Evolutionary conservation across 1,140 invertebrate species (phyloP), one percentile per base, ranked within the genome.

Genomic region (Adoxophyes honmai): DNA sequence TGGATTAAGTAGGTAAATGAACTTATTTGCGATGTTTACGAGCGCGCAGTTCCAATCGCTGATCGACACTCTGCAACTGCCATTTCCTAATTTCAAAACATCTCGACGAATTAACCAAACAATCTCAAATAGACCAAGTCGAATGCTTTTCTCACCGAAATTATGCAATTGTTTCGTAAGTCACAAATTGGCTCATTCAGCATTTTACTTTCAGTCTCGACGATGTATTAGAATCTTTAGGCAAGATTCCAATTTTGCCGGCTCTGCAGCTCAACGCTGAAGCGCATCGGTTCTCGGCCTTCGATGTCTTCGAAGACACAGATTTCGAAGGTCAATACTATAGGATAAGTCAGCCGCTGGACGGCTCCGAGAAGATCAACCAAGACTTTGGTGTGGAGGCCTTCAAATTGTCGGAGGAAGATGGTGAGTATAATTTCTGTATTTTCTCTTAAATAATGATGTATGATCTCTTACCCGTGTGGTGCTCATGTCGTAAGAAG

Each of bases 241-340:
- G 92, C 16, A 94, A 94, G 77, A 97, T 98, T 60, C 96, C 96
- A 10, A 92, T 98, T 62, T 83, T 97, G 38, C 93, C 95, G 1
- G 92, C 92, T n/a, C 83, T 97, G 15, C 90, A 95, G 61, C 80
- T 91, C 10, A 90, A 92, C 38, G 92, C 92, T 0, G 91, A 93
- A 58, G 91, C 91, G 34, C 89, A 92, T n/a, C 74, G 92, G 60
- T 92, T 91, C 54, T 91, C 91, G 14, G 92, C 89, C 2, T 92
- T 92, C 62, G 91, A 92, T 77, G 81, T 88, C 1, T 88, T 88
- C 33, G 83, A 86, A 36, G 83, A 86, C 52, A 77, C 83, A 0
- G 82, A 86, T 14, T 84, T 83, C 44, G 86, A 86, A 51, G 74
- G 81, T 5, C 76, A 78, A 13, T 78, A 78, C 18, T 85, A 86